Base-by-base conservation (phyloP, 2,113 vertebrate species). In the Rhineura floridana region DNA sequence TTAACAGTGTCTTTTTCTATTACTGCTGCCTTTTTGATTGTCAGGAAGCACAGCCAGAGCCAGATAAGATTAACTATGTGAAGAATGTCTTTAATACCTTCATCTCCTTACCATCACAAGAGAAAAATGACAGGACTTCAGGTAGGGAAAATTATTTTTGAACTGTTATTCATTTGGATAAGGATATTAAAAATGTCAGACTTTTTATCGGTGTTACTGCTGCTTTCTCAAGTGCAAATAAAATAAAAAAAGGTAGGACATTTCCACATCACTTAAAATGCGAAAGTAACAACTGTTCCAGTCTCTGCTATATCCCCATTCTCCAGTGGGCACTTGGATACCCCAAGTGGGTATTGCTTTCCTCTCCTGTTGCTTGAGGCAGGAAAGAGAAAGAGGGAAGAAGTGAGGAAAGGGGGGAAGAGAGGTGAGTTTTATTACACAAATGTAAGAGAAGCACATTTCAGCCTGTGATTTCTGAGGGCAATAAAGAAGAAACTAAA, bases 101-200 rank as follows among this genome's bases (percentile, higher is more conserved):
- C 81, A 8, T 62, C 2, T 50, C 62, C 3, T 75, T 78, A 8
- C 0, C 52, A 59, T 90, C 94, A 67, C 15, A 36, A 6, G 44
- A 30, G 8, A 75, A 89, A 87, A 0, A 36, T 81, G 72, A 62
- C 39, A 89, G 1, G 62, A 87, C 15, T 83, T 92, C 87, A 97
- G 97, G 97, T 97, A 87, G 44, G 96, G 95, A 36, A 1, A 0
- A 3, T 55, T 50, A 0, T 36, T 62, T 12, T 11, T 87, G 33
- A 91, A 30, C 19, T 86, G 46, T 85, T 13, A 84, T 1, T 0
- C 3, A 91, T 90, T 52, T 76, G 3, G 46, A 83, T 59, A 2
- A 30, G 11, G 8, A 28, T 55, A 28, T 46, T 72, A 21, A 30
- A n/a, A 87, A 70, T 13, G 28, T 67, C 89, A 81, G 6, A 80